Evolutionary conservation across 2,888 invertebrate genomes (phyloP).

Genomic region (Calephelis perditalis): DNA sequence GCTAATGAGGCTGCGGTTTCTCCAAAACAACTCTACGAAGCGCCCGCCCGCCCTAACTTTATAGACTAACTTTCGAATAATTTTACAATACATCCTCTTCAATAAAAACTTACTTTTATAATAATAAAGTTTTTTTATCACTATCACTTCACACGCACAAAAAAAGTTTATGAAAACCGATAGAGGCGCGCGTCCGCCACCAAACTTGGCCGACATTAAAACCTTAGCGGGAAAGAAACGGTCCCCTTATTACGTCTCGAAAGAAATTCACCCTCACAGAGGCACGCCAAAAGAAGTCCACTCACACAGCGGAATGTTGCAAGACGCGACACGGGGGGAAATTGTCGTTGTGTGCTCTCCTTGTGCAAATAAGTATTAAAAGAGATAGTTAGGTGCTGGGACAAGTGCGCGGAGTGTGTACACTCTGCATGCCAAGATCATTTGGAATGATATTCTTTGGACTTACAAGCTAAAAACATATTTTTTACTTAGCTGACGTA

Average conservation of each 20-base stretch:
- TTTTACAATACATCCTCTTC: slow-evolving; percentile 32
- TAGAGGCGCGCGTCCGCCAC: slow-evolving; percentile 74
- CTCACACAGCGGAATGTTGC: slow-evolving; percentile 55
- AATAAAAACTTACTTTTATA: slow-evolving; percentile 22
- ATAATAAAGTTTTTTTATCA: slow-evolving; percentile 30
- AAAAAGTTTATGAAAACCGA: slow-evolving; percentile 60
- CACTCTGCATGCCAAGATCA: slow-evolving; percentile 35
- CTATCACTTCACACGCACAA: slow-evolving; percentile 47
- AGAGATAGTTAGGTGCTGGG: slow-evolving; percentile 72
- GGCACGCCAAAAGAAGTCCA: slow-evolving; percentile 67
- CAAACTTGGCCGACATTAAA: slow-evolving; percentile 78
- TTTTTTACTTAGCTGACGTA: slow-evolving; percentile 27
- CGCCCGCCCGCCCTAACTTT: slow-evolving; percentile 45
- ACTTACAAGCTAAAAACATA: slow-evolving; percentile 30
- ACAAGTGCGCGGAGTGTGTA: slow-evolving; percentile 49
- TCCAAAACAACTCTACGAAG: slow-evolving; percentile 57
- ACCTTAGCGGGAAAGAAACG: slow-evolving; percentile 78
- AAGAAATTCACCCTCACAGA: slow-evolving; percentile 75
- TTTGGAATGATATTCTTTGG: slow-evolving; percentile 8
- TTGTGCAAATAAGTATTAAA: slow-evolving; percentile 73
- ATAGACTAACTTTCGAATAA: slow-evolving; percentile 58
- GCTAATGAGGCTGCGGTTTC: slow-evolving; percentile 74
- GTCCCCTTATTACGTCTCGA: slow-evolving; percentile 78
- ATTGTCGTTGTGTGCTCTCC: slow-evolving; percentile 50
- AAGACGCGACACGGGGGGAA: slow-evolving; percentile 57